These are phyloP conservation scores for Callyntrura guangdongensis DNA, from an alignment of 2,888 invertebrate genomes.

Conservation along the genomic window DNA sequence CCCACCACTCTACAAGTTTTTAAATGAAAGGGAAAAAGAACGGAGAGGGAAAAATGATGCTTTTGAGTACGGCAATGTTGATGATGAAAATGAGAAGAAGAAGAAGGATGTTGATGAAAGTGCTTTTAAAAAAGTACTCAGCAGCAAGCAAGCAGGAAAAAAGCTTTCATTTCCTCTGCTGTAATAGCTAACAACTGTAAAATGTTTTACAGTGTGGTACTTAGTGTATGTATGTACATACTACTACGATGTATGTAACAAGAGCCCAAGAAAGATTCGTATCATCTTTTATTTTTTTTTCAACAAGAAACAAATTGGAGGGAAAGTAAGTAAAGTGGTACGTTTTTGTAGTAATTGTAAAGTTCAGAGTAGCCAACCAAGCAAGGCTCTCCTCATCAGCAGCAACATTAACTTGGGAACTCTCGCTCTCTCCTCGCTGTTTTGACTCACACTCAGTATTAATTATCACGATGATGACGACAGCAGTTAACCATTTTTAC, in stretches of 20 bases:
- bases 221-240: too few species aligned
- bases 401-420: too few species aligned
- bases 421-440: too few species aligned
- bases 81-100: neutral
- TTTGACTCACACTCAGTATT: too few species aligned
- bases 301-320: neutral
- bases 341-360: too few species aligned
- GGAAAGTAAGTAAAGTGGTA: neutral
- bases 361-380: too few species aligned
- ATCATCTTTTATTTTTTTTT: neutral
- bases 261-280: neutral
- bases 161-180: constrained; percentile 1
- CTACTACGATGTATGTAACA: neutral
- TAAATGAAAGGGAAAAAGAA: neutral
- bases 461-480: too few species aligned
- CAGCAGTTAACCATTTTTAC: too few species aligned
- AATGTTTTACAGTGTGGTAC: neutral
- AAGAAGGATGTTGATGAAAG: constrained; percentile 38
- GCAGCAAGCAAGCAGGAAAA: neutral
- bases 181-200: neutral
- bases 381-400: too few species aligned
- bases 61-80: constrained; percentile 6
- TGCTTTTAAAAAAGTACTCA: constrained; percentile 35
- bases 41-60: neutral
- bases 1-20: too few species aligned